Conservation (phyloP, 2,888 invertebrate genomes). For the Catocala fraxini region DNA sequence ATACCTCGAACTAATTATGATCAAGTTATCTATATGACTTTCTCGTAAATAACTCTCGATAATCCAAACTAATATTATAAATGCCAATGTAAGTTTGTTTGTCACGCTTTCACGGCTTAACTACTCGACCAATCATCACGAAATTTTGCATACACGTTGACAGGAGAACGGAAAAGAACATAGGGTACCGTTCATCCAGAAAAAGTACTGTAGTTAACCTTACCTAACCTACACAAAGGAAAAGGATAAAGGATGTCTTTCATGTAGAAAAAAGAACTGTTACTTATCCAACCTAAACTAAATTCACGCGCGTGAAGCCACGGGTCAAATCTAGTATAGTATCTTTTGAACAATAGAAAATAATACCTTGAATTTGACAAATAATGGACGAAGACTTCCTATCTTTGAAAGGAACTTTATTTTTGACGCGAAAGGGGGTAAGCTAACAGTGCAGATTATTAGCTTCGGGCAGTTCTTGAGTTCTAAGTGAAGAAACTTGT, state of each 20-base stretch:
- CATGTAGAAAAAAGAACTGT: no score
- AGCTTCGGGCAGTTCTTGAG: conserved; percentile 50
- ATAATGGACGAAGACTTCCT: conserved; percentile 36
- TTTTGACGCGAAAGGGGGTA: conserved; percentile 55
- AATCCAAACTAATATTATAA: neutral
- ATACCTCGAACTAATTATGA: conserved; percentile 36
- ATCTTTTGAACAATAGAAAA: conserved; percentile 37
- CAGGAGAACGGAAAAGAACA: no score
- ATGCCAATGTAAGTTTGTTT: no score
- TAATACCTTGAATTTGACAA: conserved; percentile 47
- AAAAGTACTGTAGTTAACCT: no score
- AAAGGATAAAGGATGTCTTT: no score
- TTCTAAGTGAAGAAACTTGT: conserved; percentile 20
- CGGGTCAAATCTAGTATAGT: conserved; percentile 10
- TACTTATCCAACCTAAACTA: no score
- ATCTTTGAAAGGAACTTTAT: conserved; percentile 46
- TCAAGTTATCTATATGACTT: conserved; percentile 32
- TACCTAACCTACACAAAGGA: no score
- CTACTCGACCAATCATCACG: no score
- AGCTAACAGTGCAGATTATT: conserved; percentile 61
- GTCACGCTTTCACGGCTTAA: no score
- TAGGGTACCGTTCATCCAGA: no score
- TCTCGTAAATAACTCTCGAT: conserved; percentile 5
- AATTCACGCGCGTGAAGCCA: no score
- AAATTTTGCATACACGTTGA: no score